Conservation (phyloP, 2,888 invertebrate species). For the Drosophila percnosoma region DNA sequence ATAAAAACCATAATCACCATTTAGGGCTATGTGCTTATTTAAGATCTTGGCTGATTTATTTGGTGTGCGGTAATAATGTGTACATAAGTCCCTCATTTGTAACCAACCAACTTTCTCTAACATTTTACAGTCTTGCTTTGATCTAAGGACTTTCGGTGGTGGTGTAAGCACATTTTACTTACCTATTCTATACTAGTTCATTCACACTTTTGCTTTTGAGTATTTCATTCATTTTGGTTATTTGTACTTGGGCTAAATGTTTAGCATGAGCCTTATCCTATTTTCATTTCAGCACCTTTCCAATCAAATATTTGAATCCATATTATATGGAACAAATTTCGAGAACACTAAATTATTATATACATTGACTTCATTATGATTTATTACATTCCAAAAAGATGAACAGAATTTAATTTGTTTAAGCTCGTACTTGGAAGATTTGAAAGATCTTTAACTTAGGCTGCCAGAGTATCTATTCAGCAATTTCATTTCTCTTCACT, state of each 20-base stretch:
- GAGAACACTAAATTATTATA: too few species aligned
- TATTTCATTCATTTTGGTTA: slow-evolving; percentile 4
- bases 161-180: slow-evolving; percentile 82
- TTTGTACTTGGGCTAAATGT: slow-evolving; percentile 2
- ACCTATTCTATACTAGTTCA: slow-evolving; percentile 3
- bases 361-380: not conserved
- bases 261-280: slow-evolving; percentile 22
- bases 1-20: not conserved
- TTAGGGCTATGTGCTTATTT: slow-evolving; percentile 11
- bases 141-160: slow-evolving; percentile 86
- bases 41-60: slow-evolving; percentile 24
- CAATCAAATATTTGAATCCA: not conserved
- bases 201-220: not conserved
- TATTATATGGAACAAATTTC: not conserved
- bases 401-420: not conserved
- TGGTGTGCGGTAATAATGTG: slow-evolving; percentile 29
- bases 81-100: slow-evolving; percentile 44
- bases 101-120: slow-evolving; percentile 55
- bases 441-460: not conserved
- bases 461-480: not conserved
- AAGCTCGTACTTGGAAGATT: not conserved
- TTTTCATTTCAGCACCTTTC: not conserved
- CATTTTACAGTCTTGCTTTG: slow-evolving; percentile 87
- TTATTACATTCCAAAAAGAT: not conserved
- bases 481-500: not conserved